phyloP scores from a whole-genome alignment of 2,113 vertebrate genomes.

The Chloebia gouldiae region DNA sequence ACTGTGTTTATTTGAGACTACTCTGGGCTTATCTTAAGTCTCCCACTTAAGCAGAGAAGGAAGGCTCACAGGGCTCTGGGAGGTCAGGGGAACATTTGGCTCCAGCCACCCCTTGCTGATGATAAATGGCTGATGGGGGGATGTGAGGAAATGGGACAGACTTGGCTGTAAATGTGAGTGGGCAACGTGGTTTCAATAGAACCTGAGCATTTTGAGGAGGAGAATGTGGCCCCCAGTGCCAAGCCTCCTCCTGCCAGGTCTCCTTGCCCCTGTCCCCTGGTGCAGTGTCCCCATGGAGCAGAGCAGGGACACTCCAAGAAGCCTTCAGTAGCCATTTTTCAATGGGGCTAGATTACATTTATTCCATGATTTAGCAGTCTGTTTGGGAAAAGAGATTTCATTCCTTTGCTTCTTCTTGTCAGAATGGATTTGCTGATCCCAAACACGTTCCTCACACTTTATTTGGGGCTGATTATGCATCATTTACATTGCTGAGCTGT shows the following conservation, averaged over 20 bases:
- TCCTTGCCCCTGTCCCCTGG: not conserved
- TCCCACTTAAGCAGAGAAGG: not conserved
- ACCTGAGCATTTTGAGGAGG: not conserved
- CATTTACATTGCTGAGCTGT: slow-evolving; percentile 36
- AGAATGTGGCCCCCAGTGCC: not conserved
- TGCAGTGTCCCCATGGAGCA: not conserved
- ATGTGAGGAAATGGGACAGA: not conserved
- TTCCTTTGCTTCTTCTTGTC: slow-evolving; percentile 37
- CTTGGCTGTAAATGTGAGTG: not conserved
- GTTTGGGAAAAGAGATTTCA: slow-evolving; percentile 39
- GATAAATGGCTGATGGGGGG: not conserved
- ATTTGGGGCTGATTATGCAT: slow-evolving; percentile 36
- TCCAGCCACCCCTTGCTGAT: not conserved
- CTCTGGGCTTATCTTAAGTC: slow-evolving; percentile 3
- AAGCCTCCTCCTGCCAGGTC: not conserved
- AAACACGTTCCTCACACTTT: slow-evolving; percentile 50
- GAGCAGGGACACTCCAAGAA: not conserved
- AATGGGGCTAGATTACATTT: not conserved
- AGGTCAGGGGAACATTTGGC: not conserved
- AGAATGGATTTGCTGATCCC: slow-evolving; percentile 56
- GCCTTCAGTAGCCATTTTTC: not conserved
- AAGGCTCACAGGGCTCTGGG: not conserved
- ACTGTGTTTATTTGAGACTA: not conserved
- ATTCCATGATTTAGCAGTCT: not conserved
- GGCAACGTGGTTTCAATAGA: not conserved